phyloP scores from a whole-genome alignment of 2,113 vertebrate genomes.

The Heterocephalus glaber region DNA sequence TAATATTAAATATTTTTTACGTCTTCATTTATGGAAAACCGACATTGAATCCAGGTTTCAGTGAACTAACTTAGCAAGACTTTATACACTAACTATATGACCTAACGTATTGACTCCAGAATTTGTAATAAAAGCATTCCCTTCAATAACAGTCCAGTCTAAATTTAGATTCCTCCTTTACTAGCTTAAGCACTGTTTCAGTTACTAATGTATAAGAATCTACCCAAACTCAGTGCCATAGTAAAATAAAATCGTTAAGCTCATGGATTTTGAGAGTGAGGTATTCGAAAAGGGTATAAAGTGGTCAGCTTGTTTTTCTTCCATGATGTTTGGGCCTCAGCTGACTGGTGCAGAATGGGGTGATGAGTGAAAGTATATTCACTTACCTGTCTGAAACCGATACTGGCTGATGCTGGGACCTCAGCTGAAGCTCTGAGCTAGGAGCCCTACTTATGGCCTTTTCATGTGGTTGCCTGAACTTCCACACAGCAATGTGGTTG shows the following conservation, averaged over 20 bases:
- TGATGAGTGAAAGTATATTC: not conserved
- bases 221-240: not conserved
- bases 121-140: not conserved
- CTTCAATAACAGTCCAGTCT: not conserved
- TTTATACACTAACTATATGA: not conserved
- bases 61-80: not conserved
- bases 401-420: not conserved
- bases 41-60: not conserved
- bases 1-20: not conserved
- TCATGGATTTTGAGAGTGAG: not conserved
- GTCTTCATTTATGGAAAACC: slow-evolving; percentile 3
- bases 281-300: not conserved
- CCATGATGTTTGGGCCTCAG: not conserved
- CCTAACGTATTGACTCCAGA: not conserved
- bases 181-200: not conserved
- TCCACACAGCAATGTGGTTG: not conserved
- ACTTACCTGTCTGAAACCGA: not conserved
- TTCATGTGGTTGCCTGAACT: not conserved
- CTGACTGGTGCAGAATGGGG: not conserved
- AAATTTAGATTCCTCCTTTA: not conserved
- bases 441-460: not conserved
- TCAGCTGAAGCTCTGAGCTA: not conserved
- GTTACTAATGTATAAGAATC: not conserved
- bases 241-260: not conserved
- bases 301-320: not conserved